phyloP scores from a whole-genome alignment of 2,888 invertebrate species.

The Rugalucina vietnamica region DNA sequence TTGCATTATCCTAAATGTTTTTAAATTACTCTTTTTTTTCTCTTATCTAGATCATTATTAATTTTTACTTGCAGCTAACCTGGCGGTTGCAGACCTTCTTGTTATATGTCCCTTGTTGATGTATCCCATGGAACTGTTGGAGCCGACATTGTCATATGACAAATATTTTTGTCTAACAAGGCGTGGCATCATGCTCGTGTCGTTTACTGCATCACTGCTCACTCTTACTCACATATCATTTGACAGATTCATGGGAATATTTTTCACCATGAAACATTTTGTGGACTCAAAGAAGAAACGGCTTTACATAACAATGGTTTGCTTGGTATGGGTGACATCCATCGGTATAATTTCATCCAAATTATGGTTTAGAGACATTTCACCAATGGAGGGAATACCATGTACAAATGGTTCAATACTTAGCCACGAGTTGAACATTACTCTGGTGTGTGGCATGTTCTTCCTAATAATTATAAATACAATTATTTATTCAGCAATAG shows the following conservation, averaged over 20 bases:
- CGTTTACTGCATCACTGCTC: background rate
- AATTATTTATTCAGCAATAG: background rate
- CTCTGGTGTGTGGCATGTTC: background rate
- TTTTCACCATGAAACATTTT: background rate
- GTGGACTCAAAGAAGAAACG: background rate
- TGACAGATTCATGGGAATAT: background rate
- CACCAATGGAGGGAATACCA: background rate
- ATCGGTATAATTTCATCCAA: background rate
- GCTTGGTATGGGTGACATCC: background rate
- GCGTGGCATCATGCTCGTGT: background rate
- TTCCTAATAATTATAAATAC: background rate
- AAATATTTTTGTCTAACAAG: background rate
- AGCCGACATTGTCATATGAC: background rate
- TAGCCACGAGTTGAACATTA: background rate
- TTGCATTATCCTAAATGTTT: no score
- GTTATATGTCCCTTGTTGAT: background rate
- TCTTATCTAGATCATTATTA: no score
- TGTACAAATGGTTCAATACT: background rate
- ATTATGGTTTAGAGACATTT: background rate
- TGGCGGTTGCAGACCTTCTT: background rate
- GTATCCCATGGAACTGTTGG: background rate
- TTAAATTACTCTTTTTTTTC: no score
- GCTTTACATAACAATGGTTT: background rate
- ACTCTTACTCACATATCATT: background rate
- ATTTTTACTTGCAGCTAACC: background rate